phyloP scores from a whole-genome alignment of 2,797 vertebrate species.

The Perdix hodgsoniae region DNA sequence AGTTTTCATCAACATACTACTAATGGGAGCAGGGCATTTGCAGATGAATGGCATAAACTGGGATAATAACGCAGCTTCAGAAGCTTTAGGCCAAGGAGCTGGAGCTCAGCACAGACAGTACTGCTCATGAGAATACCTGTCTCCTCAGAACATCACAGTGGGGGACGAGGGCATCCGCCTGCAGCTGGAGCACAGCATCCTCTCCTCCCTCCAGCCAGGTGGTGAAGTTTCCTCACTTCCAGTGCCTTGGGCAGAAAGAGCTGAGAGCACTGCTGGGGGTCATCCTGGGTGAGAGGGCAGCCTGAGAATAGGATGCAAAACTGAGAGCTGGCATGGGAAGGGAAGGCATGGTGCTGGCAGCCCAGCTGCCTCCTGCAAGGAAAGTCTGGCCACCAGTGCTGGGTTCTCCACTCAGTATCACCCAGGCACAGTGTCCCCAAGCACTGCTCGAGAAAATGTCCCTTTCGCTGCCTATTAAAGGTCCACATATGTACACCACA shows the following conservation, averaged over 20 bases:
- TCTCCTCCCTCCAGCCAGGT: neutral
- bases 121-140: neutral
- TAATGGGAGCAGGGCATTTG: neutral
- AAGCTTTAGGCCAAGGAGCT: neutral
- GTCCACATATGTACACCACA: too few relatives aligned
- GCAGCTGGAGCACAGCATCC: rapidly evolving
- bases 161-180: neutral
- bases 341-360: neutral
- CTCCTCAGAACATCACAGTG: neutral
- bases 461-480: neutral
- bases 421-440: neutral
- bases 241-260: neutral
- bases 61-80: neutral
- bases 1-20: neutral
- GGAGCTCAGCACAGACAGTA: neutral
- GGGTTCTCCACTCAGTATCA: neutral
- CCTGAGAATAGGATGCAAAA: neutral
- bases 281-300: neutral
- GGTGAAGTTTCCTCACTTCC: neutral
- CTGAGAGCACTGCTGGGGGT: rapidly evolving
- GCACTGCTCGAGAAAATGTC: neutral
- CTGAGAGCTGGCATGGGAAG: rapidly evolving
- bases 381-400: neutral
- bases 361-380: neutral
- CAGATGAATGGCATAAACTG: neutral